Conservation (phyloP, 2,113 vertebrate species). For the Mellivora capensis region DNA sequence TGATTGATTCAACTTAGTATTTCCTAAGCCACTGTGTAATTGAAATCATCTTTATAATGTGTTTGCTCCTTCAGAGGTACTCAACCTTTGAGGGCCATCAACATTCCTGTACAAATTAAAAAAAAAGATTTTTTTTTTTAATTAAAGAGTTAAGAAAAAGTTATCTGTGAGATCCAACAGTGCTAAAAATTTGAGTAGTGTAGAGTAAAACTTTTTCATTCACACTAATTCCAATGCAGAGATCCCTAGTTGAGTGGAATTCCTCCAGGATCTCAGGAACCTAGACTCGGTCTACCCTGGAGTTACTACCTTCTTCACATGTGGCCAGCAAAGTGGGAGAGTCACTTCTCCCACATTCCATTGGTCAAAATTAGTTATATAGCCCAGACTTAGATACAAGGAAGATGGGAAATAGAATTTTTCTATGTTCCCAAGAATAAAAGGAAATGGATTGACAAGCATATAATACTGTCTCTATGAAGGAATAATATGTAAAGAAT, state of each 20-base stretch:
- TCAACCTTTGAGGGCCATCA: neutral
- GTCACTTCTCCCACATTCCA: neutral
- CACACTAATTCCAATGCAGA: neutral
- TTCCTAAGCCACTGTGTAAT: constrained; percentile 68
- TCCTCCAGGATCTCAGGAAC: neutral
- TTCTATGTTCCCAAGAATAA: neutral
- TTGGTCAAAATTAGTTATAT: neutral
- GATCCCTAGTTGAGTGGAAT: neutral
- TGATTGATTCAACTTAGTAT: constrained; percentile 57
- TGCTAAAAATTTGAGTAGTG: neutral
- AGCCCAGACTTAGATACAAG: neutral
- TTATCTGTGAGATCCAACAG: neutral
- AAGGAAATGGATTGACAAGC: neutral
- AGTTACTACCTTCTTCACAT: neutral
- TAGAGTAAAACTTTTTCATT: neutral
- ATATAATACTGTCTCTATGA: neutral
- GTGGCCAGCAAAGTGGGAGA: neutral
- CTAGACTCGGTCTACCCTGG: neutral
- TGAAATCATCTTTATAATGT: constrained; percentile 63
- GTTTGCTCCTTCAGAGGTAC: neutral
- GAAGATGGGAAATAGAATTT: neutral
- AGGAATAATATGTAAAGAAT: neutral
- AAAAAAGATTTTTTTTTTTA: neutral
- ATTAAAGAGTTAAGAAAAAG: neutral
- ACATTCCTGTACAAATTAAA: neutral